Evolutionary conservation across 2,113 vertebrate genomes (phyloP).

Genomic region (Chionis minor): DNA sequence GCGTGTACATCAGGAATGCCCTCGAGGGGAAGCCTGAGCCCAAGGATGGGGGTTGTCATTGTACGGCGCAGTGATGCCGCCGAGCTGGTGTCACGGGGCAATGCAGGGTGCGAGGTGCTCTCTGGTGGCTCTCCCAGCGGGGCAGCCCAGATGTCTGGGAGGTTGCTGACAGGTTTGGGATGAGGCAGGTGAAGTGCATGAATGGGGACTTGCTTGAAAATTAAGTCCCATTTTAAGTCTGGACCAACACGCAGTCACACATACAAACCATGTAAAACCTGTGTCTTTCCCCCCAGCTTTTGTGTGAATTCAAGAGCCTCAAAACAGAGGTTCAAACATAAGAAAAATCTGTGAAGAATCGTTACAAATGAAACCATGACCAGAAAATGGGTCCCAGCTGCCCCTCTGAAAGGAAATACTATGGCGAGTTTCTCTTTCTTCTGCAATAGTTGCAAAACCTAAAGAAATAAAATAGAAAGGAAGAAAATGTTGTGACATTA

Average conservation of each 20-base stretch:
- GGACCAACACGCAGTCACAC: background rate
- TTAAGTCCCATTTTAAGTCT: background rate
- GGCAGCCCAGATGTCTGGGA: background rate
- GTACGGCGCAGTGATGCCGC: background rate
- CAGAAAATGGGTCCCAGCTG: background rate
- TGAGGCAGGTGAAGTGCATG: background rate
- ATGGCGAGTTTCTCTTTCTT: rapidly evolving
- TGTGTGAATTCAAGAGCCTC: background rate
- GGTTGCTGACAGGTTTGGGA: background rate
- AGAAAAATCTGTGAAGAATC: background rate
- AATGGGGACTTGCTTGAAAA: background rate
- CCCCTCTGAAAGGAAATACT: background rate
- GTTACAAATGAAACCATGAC: background rate
- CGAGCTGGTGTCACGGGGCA: rapidly evolving
- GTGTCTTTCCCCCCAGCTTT: background rate
- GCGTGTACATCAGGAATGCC: rapidly evolving
- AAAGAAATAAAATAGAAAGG: background rate
- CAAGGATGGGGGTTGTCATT: background rate
- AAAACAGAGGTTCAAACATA: background rate
- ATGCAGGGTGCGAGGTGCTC: rapidly evolving
- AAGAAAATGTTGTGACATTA: background rate
- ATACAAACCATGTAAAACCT: background rate
- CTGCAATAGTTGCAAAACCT: background rate
- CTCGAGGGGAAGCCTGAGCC: background rate
- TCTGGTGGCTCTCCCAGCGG: background rate